Conservation (phyloP, 2,113 vertebrate species). For the Corythornis madagascariensis region DNA sequence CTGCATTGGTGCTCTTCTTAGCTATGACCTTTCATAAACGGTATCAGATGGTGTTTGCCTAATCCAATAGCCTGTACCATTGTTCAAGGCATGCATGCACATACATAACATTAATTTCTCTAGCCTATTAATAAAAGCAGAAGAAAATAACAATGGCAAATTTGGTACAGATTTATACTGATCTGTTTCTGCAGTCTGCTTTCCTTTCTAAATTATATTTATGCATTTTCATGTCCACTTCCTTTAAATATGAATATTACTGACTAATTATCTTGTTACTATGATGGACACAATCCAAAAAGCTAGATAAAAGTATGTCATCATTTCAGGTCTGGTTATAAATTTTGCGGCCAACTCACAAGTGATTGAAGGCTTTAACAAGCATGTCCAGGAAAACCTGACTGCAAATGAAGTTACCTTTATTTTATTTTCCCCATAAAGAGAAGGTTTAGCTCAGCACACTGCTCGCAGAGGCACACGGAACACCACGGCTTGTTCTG, state of each 20-base stretch:
- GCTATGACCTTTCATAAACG: slow-evolving; percentile 15
- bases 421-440: slow-evolving; percentile 26
- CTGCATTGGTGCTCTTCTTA: neutral
- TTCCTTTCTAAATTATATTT: neutral
- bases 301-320: neutral
- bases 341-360: neutral
- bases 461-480: neutral
- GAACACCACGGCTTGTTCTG: neutral
- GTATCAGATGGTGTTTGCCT: slow-evolving; percentile 39
- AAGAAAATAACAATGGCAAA: slow-evolving; percentile 20
- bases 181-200: neutral
- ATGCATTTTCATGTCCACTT: slow-evolving; percentile 7
- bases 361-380: slow-evolving; percentile 14
- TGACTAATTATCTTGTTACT: slow-evolving; percentile 11
- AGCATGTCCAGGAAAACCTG: neutral
- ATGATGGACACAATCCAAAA: slow-evolving; percentile 22
- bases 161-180: neutral
- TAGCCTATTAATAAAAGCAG: slow-evolving; percentile 22
- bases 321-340: slow-evolving; percentile 1
- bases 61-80: neutral
- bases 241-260: slow-evolving; percentile 5
- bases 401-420: slow-evolving; percentile 46
- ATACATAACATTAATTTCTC: slow-evolving; percentile 18
- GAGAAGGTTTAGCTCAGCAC: slow-evolving; percentile 11
- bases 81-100: slow-evolving; percentile 7